Percentiles rank a stretch among this genome's conserved stretches.
phyloP scores from a whole-genome alignment of 92 coral and sea anemone genomes.

The Actinernus sp. region DNA sequence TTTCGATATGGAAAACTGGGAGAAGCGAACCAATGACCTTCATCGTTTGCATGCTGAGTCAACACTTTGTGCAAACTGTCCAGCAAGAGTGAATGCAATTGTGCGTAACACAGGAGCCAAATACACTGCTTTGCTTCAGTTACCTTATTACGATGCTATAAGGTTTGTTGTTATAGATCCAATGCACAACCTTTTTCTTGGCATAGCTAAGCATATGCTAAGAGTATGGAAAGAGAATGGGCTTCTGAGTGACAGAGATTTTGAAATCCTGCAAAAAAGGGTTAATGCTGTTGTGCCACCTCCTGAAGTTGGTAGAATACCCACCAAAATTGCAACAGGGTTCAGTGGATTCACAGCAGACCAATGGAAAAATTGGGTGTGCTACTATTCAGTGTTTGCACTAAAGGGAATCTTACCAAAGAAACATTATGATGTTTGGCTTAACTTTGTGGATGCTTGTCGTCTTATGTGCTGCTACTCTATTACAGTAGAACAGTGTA shows the following conservation, averaged over 20 bases:
- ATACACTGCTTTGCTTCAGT: conserved; percentile 30
- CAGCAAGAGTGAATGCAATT: neutral
- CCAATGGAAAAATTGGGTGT: conserved; percentile 67
- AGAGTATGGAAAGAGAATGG: conserved; percentile 19
- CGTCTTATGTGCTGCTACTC: conserved; percentile 25
- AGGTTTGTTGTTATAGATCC: conserved; percentile 45
- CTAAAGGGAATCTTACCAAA: conserved; percentile 51
- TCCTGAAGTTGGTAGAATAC: conserved; percentile 53
- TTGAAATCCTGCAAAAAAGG: conserved; percentile 37
- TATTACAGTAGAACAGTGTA: conserved; percentile 33
- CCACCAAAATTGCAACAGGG: conserved; percentile 44
- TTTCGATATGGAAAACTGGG: conserved; percentile 53
- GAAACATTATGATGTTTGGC: conserved; percentile 32
- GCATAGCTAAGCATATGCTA: conserved; percentile 45
- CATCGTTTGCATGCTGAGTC: conserved; percentile 55
- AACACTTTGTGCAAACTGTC: conserved; percentile 8
- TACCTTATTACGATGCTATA: conserved; percentile 63
- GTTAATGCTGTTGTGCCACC: conserved; percentile 53
- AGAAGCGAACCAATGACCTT: conserved; percentile 19
- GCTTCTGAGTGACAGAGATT: conserved; percentile 24
- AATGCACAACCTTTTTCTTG: too few relatives aligned
- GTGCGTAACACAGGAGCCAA: conserved; percentile 34
- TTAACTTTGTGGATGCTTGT: conserved; percentile 38
- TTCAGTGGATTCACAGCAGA: conserved; percentile 75
- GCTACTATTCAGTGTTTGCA: conserved; percentile 57